Evolutionary conservation across 2,888 invertebrate genomes (phyloP), one percentile per base, ranked within the genome.

Genomic region (Mechanitis messenoides): DNA sequence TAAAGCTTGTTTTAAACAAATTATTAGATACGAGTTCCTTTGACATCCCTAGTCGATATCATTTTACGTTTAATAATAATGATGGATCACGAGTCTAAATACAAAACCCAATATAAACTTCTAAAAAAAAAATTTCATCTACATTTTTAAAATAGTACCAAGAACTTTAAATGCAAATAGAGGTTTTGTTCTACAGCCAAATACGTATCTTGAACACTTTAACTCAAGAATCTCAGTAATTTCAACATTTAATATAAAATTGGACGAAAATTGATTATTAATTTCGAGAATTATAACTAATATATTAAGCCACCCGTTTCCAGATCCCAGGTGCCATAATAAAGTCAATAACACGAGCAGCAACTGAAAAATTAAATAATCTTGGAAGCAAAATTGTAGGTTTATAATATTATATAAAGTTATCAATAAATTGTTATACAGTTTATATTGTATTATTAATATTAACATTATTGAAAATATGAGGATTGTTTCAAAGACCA

Each of bases 321-420:
- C 82, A 93, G 93, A 80, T 92, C 1, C 92, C 93, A 5, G 81
- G 87, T 12, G 80, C 84, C 55, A 79, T 91, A 20, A 80, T 90
- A 11, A 91, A 82, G 68, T 84, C 87, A 59, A 84, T 92, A 45
- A 84, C 92, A 5, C 79, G 89, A 65, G 78, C 81, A 28, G 82
- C 92, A 12, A 89, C 92, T 0, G 91, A 91, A 68, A 91, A 91
- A 60, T 77, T 93, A 2, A 92, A 93, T 73, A 90, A 92, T 71
- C 74, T 93, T 7, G 92, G 92, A 38, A 90, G 91, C 46, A 87
- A 83, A 73, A 69, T 93, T 3, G 80, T 92, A 45, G 93, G 93
- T 2, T 83, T 92, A 65, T 90, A 91, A 78, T 74, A 50, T 7
- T 33, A 45, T 50, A 35, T 28, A 35, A 50, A 46, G n/a, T 54